A percentile compares a stretch with the other conserved stretches of the same genome.
These are phyloP conservation scores for Lithobates sylvaticus DNA, from an alignment of 2,797 vertebrate genomes.

Conservation along the genomic window DNA sequence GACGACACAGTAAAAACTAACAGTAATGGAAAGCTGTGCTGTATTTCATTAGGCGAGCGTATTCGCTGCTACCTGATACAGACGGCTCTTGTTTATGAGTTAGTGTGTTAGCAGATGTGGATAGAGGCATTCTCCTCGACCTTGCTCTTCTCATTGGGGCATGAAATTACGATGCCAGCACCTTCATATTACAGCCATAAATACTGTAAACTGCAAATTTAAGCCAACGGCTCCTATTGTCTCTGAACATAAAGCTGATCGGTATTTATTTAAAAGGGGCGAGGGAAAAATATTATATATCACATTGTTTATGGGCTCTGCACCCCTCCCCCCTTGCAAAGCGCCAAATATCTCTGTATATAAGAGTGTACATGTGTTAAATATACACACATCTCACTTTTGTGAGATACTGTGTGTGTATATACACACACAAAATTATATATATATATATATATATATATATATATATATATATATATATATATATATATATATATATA, in stretches of 20 bases:
- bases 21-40: constrained; percentile 99
- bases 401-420: too few species aligned
- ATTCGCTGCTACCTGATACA: constrained; percentile 99
- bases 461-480: too few species aligned
- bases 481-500: too few species aligned
- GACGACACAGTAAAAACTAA: constrained; percentile 99
- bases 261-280: constrained; percentile 99
- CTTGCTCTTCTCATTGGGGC: constrained; percentile 99
- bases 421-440: too few species aligned
- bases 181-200: constrained; percentile 99
- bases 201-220: constrained; percentile 99
- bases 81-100: constrained; percentile 99
- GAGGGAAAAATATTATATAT: constrained; percentile 98
- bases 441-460: constrained; percentile 6
- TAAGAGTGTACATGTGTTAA: background rate
- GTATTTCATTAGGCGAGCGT: constrained; percentile 99
- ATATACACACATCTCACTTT: background rate
- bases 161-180: constrained; percentile 99
- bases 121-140: constrained; percentile 99
- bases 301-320: constrained; percentile 96
- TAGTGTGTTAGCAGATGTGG: constrained; percentile 99
- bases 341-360: background rate
- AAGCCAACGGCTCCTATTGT: constrained; percentile 99
- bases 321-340: constrained; percentile 27
- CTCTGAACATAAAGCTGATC: constrained; percentile 99